Percentiles rank a stretch among this genome's conserved stretches.
Conservation (phyloP, 2,797 vertebrate genomes). For the Neosilurus mollespiculum region DNA sequence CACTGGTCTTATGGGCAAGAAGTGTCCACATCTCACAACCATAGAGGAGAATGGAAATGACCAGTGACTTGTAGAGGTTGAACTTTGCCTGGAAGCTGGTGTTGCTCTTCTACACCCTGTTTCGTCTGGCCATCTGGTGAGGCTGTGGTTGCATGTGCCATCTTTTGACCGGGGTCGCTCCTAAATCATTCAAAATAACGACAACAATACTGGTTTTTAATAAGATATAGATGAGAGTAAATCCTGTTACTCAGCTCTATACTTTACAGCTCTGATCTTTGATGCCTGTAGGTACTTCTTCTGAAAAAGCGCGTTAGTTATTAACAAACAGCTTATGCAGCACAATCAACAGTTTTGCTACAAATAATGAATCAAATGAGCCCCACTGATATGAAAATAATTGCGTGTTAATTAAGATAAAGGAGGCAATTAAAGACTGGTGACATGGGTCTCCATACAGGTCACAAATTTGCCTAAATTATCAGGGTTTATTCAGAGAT, state of each 20-base stretch:
- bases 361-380: conserved; percentile 33
- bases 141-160: too few species aligned
- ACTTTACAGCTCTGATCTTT: background rate
- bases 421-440: conserved; percentile 22
- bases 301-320: background rate
- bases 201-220: background rate
- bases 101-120: too few species aligned
- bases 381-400: conserved; percentile 26
- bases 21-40: too few species aligned
- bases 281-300: background rate
- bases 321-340: background rate
- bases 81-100: too few species aligned
- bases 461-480: background rate
- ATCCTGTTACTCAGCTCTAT: background rate
- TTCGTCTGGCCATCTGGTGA: too few species aligned
- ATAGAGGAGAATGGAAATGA: too few species aligned
- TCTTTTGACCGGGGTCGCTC: too few species aligned
- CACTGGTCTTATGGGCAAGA: too few species aligned
- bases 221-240: background rate
- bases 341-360: conserved; percentile 24
- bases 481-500: background rate
- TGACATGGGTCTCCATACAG: background rate
- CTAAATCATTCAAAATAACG: background rate
- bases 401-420: conserved; percentile 37
- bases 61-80: too few species aligned